Percentiles rank a stretch among this genome's conserved stretches.
Evolutionary conservation across 2,888 invertebrate genomes (phyloP).

Genomic region (Pherbina coryleti): DNA sequence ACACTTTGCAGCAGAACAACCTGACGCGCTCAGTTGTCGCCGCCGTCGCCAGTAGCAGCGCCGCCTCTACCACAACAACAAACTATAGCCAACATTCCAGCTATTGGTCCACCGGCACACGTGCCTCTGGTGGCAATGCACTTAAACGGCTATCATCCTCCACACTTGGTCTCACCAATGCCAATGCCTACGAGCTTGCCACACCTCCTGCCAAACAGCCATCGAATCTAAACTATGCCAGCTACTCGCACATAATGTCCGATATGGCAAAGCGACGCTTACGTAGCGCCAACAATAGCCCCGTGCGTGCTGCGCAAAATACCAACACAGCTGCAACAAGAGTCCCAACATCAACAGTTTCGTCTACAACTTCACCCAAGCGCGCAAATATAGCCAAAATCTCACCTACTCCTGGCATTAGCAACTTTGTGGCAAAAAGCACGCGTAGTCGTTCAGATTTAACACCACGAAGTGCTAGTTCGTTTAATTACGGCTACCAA

Average conservation of each 20-base stretch:
- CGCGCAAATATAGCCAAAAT: conserved; percentile 19
- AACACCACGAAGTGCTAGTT: conserved; percentile 42
- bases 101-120: background rate
- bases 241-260: conserved; percentile 34
- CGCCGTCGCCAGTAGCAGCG: background rate
- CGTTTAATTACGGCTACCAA: conserved; percentile 21
- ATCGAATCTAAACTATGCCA: conserved; percentile 36
- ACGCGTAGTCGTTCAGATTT: conserved; percentile 51
- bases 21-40: background rate
- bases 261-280: conserved; percentile 47
- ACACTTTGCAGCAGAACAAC: background rate
- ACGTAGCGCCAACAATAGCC: conserved; percentile 47
- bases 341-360: background rate
- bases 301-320: conserved; percentile 27
- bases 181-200: conserved; percentile 38
- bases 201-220: conserved; percentile 24
- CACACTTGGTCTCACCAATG: conserved; percentile 42
- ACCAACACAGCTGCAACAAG: background rate
- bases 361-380: conserved; percentile 5
- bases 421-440: conserved; percentile 25
- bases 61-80: background rate
- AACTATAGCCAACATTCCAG: background rate
- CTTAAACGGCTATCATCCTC: conserved; percentile 48
- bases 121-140: conserved; percentile 26
- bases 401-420: conserved; percentile 34